These are phyloP conservation scores for Zosterops borbonicus DNA, from an alignment of 2,113 vertebrate genomes.

Conservation along the genomic window DNA sequence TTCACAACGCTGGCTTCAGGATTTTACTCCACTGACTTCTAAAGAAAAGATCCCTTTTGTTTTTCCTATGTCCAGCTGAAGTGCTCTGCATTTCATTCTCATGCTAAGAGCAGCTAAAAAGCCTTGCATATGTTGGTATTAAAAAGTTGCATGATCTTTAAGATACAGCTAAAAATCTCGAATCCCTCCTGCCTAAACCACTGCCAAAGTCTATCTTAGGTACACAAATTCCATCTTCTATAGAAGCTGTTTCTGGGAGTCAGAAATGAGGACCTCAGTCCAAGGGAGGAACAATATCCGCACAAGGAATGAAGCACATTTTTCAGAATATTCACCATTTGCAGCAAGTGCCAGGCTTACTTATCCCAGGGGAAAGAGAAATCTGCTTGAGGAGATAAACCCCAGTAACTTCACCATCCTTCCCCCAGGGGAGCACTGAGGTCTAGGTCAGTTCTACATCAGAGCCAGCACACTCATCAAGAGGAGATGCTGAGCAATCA, in stretches of 20 bases:
- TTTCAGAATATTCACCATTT: not conserved
- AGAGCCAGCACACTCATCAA: not conserved
- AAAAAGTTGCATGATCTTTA: not conserved
- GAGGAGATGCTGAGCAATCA: not conserved
- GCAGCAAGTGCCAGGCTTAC: not conserved
- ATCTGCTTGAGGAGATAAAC: not conserved
- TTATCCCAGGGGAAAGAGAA: not conserved
- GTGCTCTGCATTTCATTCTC: not conserved
- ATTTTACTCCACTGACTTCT: not conserved
- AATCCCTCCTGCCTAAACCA: not conserved
- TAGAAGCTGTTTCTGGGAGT: not conserved
- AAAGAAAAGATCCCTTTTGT: not conserved
- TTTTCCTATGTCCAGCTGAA: not conserved
- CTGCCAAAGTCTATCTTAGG: not conserved
- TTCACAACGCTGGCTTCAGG: not conserved
- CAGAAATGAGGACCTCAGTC: not conserved
- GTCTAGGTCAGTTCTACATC: not conserved
- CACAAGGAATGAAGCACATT: not conserved
- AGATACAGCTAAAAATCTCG: not conserved
- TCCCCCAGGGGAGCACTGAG: not conserved
- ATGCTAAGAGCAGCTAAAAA: not conserved
- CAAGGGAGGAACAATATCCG: rapidly evolving
- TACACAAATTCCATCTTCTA: not conserved
- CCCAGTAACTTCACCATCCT: not conserved
- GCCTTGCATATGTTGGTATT: not conserved